Base-by-base conservation (phyloP, 2,888 invertebrate genomes). In the Phengaris alcon region DNA sequence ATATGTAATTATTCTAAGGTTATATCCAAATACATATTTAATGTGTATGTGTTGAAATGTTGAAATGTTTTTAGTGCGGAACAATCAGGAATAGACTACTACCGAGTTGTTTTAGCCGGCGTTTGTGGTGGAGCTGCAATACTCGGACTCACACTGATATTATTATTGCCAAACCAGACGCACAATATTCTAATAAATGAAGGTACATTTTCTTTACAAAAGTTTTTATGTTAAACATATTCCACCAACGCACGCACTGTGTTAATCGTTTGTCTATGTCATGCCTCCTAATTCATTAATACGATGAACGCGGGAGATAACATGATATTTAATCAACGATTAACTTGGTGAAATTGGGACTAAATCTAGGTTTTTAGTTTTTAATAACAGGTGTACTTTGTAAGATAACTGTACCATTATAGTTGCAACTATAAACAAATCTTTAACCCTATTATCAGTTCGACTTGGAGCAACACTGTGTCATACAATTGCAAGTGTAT, bases 61-160 rank as follows among this genome's bases (percentile, higher is more conserved):
- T n/a, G n/a, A 5, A n/a, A 57, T 70, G 35, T 13, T 81, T 82
- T n/a, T 78, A 85, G 93, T 79, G 91, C 93, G n/a, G 92, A 92
- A 68, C 84, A 79, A 6, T 86, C 89, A 0, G 83, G 76, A 4
- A 68, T 82, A 0, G 81, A 79, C 0, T 93, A 91, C 81, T 93
- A 93, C 75, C 86, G 88, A 6, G 82, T 88, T 76, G 88, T 84
- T 7, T 79, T 93, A 57, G 85, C 89, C 7, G 88, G 88, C 85
- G 90, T 91, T 22, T 93, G 93, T 79, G 91, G 93, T 0, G 81
- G 81, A 0, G 90, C 91, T 0, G 83, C 89, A 0, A 74, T 88
- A 7, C 59, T 85, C 0, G 93, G 92, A 3, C 85, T 92, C 2
- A 57, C 82, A 6, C 82, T 88, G 13, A 91, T 91, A 1, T 59